These are phyloP conservation scores for Lasioglossum figueresi DNA, from an alignment of 2,888 invertebrate genomes.

Conservation along the genomic window DNA sequence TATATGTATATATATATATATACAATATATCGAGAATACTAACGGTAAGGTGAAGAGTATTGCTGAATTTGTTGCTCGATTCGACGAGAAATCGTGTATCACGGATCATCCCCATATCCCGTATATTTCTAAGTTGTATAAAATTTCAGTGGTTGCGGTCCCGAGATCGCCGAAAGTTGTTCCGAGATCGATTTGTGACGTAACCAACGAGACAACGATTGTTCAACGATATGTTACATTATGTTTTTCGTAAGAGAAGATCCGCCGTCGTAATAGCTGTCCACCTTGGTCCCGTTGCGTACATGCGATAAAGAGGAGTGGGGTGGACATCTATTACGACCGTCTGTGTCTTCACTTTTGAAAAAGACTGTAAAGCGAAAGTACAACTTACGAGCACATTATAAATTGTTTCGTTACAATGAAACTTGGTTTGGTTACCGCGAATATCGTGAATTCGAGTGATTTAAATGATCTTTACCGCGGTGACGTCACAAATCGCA, in stretches of 20 bases:
- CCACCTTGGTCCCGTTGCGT: not conserved
- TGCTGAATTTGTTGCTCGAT: conserved; percentile 35
- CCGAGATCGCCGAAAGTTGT: not conserved
- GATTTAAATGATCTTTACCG: not conserved
- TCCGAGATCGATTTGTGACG: not conserved
- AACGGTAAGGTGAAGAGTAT: conserved; percentile 24
- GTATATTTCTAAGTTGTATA: conserved; percentile 6
- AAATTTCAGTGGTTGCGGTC: not conserved
- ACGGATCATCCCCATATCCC: conserved; percentile 1
- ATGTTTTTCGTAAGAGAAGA: not conserved
- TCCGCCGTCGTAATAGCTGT: not conserved
- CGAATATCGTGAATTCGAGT: not conserved
- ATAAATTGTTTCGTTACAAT: not conserved
- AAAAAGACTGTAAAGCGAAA: not conserved
- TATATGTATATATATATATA: not conserved
- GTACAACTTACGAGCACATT: not conserved
- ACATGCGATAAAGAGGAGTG: not conserved
- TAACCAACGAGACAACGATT: not conserved
- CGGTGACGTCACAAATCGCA: not conserved
- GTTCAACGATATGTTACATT: not conserved
- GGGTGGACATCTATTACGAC: not conserved
- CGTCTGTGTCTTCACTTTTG: not conserved
- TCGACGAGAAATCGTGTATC: conserved; percentile 1
- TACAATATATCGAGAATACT: conserved; percentile 10
- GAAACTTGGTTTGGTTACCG: not conserved